phyloP scores from a whole-genome alignment of 2,797 vertebrate species.

The Anguilla megastoma region DNA sequence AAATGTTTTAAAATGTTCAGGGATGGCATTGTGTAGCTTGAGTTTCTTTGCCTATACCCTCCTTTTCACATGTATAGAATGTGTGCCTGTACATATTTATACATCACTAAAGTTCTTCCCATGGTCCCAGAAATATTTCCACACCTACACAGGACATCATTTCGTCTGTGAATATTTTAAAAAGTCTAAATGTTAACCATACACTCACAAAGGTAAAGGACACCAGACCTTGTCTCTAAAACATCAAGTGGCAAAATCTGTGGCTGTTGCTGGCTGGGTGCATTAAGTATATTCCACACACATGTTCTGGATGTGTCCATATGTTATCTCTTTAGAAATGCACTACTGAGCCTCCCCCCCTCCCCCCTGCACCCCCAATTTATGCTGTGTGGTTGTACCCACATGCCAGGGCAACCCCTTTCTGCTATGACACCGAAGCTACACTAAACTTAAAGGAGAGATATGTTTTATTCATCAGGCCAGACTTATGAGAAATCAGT shows the following conservation, averaged over 20 bases:
- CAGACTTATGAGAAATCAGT: background rate
- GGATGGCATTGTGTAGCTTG: background rate
- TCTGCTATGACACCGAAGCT: background rate
- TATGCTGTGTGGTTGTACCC: background rate
- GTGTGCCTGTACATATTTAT: background rate
- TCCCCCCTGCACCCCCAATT: no score
- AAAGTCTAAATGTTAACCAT: background rate
- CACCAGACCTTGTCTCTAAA: background rate
- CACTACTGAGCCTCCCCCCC: no score
- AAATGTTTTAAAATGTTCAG: background rate
- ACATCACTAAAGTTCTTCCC: no score
- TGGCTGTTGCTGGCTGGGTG: background rate
- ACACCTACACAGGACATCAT: no score
- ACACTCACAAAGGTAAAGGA: background rate
- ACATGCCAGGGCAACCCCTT: background rate
- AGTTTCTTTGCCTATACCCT: background rate
- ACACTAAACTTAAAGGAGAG: background rate
- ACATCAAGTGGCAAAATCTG: background rate
- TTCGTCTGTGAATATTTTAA: no score
- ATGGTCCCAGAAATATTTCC: no score
- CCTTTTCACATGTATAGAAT: background rate
- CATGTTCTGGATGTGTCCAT: background rate
- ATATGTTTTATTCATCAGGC: background rate
- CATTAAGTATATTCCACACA: constrained; percentile 1
- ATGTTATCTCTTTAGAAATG: background rate